Conservation (phyloP, 2,797 vertebrate species). For the Microcaecilia unicolor region DNA sequence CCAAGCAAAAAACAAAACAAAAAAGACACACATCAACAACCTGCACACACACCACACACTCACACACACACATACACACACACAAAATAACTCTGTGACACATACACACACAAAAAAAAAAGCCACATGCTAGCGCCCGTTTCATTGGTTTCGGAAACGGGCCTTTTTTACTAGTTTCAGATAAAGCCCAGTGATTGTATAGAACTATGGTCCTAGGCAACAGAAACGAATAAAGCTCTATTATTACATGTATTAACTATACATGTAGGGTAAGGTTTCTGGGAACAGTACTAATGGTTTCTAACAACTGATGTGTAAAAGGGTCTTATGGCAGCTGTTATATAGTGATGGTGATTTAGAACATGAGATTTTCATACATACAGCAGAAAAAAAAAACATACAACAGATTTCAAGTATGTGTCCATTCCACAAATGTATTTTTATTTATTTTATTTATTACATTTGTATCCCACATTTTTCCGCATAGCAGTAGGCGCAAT, state of each 20-base stretch:
- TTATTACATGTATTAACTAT: conserved; percentile 26
- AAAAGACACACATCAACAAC: no score
- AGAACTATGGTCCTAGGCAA: conserved; percentile 11
- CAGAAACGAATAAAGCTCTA: conserved; percentile 16
- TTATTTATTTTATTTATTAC: no score
- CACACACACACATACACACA: no score
- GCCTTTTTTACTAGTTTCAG: no score
- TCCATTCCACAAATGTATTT: conserved; percentile 40
- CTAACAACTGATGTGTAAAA: conserved; percentile 13
- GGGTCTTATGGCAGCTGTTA: conserved; percentile 10
- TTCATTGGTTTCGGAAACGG: no score
- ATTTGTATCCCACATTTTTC: no score
- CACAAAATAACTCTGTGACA: no score
- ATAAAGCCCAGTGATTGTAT: conserved; percentile 8
- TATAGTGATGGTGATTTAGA: conserved; percentile 6
- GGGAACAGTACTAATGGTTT: conserved; percentile 7
- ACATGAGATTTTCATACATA: conserved; percentile 16
- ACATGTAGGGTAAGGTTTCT: conserved; percentile 21
- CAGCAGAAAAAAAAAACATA: conserved; percentile 21
- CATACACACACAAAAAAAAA: no score
- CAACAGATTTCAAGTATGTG: conserved; percentile 24
- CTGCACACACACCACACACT: no score
- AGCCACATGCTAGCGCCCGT: no score
- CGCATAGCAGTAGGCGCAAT: no score
- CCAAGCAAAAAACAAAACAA: no score